phyloP scores from a whole-genome alignment of 2,888 invertebrate genomes.

The Alloplasta piceator region DNA sequence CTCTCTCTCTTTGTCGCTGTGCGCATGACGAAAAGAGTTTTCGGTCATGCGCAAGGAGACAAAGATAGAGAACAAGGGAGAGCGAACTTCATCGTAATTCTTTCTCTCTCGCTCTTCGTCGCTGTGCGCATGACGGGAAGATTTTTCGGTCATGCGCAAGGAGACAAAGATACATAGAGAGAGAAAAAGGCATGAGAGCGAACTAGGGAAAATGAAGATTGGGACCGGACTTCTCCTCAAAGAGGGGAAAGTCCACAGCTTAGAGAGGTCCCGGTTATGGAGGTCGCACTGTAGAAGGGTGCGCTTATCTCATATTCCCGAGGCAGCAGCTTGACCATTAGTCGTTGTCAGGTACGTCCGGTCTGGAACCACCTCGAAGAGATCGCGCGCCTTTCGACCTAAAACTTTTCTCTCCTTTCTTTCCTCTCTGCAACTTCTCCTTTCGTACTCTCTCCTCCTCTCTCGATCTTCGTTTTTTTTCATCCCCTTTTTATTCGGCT shows the following conservation, averaged over 20 bases:
- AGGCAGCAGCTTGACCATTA: constrained; percentile 76
- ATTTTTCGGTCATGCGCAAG: too few species aligned
- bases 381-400: constrained; percentile 70
- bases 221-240: too few species aligned
- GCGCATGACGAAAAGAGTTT: too few species aligned
- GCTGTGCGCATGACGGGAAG: too few species aligned
- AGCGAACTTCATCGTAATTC: too few species aligned
- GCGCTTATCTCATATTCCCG: constrained; percentile 78
- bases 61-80: constrained; percentile 47
- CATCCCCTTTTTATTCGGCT: constrained; percentile 1
- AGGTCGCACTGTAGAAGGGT: too few species aligned
- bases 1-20: too few species aligned
- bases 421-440: constrained; percentile 43
- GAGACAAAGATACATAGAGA: constrained; percentile 31
- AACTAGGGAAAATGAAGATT: constrained; percentile 6
- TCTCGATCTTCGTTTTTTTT: constrained; percentile 31
- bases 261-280: too few species aligned
- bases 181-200: constrained; percentile 29
- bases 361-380: constrained; percentile 71
- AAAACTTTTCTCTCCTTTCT: constrained; percentile 66
- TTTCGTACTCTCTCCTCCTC: constrained; percentile 35
- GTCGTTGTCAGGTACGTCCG: constrained; percentile 80
- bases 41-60: too few species aligned
- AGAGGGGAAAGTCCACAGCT: too few species aligned
- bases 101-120: too few species aligned